phyloP scores from a whole-genome alignment of 2,113 vertebrate species.

The Eudorcas thomsonii region DNA sequence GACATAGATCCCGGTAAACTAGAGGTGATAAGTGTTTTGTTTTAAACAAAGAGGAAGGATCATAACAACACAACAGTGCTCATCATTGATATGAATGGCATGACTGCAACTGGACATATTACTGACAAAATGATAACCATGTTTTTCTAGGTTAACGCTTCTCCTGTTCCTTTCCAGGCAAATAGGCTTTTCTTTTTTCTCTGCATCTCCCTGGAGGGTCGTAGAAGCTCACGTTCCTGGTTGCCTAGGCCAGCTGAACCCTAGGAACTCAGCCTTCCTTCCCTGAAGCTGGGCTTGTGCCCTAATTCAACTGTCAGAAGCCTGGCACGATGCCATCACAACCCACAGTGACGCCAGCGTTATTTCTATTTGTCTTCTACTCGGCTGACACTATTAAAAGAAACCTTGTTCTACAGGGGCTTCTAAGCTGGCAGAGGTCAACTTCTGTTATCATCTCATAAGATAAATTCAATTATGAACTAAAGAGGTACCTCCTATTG shows the following conservation, averaged over 20 bases:
- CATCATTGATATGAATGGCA: neutral
- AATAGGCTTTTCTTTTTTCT: neutral
- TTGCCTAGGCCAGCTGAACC: neutral
- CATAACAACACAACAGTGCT: neutral
- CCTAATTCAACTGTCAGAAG: neutral
- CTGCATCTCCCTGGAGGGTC: neutral
- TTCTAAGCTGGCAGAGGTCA: neutral
- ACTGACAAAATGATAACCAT: neutral
- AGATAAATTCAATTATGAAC: neutral
- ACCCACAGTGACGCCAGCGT: neutral
- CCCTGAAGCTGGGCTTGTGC: neutral
- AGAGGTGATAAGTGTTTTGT: neutral
- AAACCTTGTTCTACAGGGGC: slow-evolving; percentile 6
- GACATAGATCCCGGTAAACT: neutral
- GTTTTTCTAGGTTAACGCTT: neutral
- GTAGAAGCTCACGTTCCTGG: neutral
- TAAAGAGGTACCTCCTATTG: neutral
- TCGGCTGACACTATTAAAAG: neutral
- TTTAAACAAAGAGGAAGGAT: neutral
- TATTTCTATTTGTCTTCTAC: neutral
- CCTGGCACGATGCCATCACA: neutral
- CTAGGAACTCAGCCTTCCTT: neutral
- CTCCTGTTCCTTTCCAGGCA: neutral
- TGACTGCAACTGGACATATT: neutral
- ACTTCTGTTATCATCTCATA: neutral